A percentile compares a stretch with the other conserved stretches of the same genome.
Conservation (phyloP, 2,888 invertebrate species). For the Drosophila subquinaria region DNA sequence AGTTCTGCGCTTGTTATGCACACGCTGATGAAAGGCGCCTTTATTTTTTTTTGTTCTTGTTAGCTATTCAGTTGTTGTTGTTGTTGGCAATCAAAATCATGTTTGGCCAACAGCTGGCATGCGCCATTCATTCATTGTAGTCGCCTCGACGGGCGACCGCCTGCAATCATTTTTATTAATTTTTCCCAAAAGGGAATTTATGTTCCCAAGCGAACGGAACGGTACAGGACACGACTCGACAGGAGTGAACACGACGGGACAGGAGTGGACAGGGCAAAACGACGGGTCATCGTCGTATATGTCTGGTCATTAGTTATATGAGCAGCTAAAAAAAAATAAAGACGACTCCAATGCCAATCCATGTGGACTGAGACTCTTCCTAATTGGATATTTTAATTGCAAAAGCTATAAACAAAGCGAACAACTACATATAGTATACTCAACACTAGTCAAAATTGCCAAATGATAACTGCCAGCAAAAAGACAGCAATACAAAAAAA, state of each 20-base stretch:
- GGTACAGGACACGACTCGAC: conserved; percentile 16
- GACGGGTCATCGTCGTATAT: conserved; percentile 11
- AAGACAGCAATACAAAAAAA: conserved; percentile 16
- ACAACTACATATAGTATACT: conserved; percentile 17
- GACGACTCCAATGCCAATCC: conserved; percentile 21
- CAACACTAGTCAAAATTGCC: conserved; percentile 59
- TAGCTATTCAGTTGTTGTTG: conserved; percentile 34
- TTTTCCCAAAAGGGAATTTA: conserved; percentile 76
- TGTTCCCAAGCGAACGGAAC: conserved; percentile 49
- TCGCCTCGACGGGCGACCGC: conserved; percentile 49
- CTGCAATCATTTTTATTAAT: conserved; percentile 79
- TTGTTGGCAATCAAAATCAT: conserved; percentile 76
- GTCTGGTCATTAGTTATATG: conserved; percentile 56
- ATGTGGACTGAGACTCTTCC: conserved; percentile 17
- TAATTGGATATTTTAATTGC: conserved; percentile 79
- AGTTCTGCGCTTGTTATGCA: conserved; percentile 74
- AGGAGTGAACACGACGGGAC: conserved; percentile 7
- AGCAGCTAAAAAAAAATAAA: conserved; percentile 58
- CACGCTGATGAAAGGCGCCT: conserved; percentile 69
- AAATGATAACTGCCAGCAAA: conserved; percentile 60
- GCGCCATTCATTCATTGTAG: conserved; percentile 77
- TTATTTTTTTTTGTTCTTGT: conserved; percentile 24
- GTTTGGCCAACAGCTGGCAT: conserved; percentile 79
- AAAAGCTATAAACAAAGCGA: conserved; percentile 53
- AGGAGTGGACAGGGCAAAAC: conserved; percentile 4